These are phyloP conservation scores for Hapalemur alaotrensis DNA, from an alignment of 2,797 vertebrate genomes.

Conservation along the genomic window DNA sequence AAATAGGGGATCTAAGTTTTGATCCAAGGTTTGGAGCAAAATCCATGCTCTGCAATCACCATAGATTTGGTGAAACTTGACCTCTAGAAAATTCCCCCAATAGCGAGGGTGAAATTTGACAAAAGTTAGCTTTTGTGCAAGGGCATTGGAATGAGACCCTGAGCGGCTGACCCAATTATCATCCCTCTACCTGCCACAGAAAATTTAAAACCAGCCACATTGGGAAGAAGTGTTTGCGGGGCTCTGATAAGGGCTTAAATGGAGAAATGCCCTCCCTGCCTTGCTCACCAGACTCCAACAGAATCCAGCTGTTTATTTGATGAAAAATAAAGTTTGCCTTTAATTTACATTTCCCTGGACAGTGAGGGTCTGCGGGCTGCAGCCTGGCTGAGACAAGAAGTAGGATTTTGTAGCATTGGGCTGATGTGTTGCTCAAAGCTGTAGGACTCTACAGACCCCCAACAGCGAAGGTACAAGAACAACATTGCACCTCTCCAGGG, in stretches of 20 bases:
- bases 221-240: constrained; percentile 48
- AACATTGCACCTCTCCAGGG: background rate
- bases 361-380: constrained; percentile 17
- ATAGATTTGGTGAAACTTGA: background rate
- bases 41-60: background rate
- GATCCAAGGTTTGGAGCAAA: background rate
- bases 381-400: background rate
- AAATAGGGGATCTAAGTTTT: background rate
- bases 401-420: background rate
- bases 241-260: constrained; percentile 62
- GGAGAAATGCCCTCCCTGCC: constrained; percentile 45
- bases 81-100: background rate
- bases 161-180: constrained; percentile 22
- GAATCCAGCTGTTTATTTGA: constrained; percentile 48
- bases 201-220: constrained; percentile 30
- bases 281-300: constrained; percentile 29
- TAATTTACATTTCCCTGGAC: constrained; percentile 11
- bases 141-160: background rate
- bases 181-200: constrained; percentile 13
- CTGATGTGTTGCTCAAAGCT: background rate
- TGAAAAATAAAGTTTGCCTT: constrained; percentile 33
- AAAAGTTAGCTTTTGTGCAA: background rate
- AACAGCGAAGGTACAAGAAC: background rate
- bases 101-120: background rate
- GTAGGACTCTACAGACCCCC: background rate